Evolutionary conservation across 2,113 vertebrate genomes (phyloP).

Genomic region (Charadrius vociferus): DNA sequence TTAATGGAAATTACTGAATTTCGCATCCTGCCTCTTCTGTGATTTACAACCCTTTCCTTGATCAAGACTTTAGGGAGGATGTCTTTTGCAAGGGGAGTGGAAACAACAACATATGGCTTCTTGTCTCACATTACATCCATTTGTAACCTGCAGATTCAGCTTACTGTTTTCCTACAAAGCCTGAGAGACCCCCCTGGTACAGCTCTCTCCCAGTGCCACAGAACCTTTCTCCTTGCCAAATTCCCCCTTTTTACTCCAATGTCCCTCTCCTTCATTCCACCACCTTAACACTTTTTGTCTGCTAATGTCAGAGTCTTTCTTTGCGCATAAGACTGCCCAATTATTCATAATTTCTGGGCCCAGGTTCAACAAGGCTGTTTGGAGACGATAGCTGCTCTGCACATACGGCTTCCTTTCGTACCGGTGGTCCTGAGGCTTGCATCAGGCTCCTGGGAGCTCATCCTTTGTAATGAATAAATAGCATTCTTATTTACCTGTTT

Average conservation of each 20-base stretch:
- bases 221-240: background rate
- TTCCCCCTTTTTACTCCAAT: background rate
- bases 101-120: background rate
- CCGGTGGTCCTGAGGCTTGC: background rate
- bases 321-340: background rate
- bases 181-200: accelerated
- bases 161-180: background rate
- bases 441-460: background rate
- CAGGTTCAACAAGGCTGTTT: background rate
- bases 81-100: background rate
- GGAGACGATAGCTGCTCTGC: background rate
- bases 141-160: background rate
- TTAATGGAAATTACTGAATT: conserved; percentile 18
- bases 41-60: conserved; percentile 19
- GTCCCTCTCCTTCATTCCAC: background rate
- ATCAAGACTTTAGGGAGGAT: conserved; percentile 4
- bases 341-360: conserved; percentile 20
- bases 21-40: background rate
- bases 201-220: background rate
- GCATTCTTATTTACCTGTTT: background rate
- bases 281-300: background rate
- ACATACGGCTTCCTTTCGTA: background rate
- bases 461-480: background rate
- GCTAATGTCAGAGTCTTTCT: background rate
- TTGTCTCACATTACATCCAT: background rate